These are phyloP conservation scores for Neodiprion lecontei DNA, from an alignment of 1,140 invertebrate genomes.

Conservation along the genomic window DNA sequence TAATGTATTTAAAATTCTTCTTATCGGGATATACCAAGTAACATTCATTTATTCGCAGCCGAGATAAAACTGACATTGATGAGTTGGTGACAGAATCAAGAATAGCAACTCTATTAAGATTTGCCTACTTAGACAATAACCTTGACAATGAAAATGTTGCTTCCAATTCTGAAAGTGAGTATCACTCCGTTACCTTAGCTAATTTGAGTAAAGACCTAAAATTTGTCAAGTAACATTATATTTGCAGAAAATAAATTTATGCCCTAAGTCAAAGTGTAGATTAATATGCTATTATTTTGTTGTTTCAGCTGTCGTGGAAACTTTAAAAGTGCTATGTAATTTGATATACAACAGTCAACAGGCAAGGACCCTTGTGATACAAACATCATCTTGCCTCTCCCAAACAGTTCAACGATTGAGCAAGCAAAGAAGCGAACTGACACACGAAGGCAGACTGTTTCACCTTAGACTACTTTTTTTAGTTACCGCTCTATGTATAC, in stretches of 20 bases:
- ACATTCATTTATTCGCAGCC: constrained; percentile 60
- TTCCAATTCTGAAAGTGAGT: constrained; percentile 37
- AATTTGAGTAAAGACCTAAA: constrained; percentile 11
- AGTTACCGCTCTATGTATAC: constrained; percentile 79
- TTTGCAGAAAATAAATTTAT: constrained; percentile 12
- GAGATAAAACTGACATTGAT: constrained; percentile 78
- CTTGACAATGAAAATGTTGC: constrained; percentile 43
- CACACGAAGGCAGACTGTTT: constrained; percentile 81
- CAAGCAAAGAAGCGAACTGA: constrained; percentile 66
- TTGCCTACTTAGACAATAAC: constrained; percentile 66
- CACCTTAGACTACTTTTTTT: constrained; percentile 90
- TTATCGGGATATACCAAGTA: constrained; percentile 1
- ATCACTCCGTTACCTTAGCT: constrained; percentile 15
- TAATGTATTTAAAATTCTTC: constrained; percentile 27
- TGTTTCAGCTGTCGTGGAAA: constrained; percentile 73
- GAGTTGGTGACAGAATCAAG: constrained; percentile 72
- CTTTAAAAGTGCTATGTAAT: constrained; percentile 90
- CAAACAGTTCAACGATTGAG: constrained; percentile 78
- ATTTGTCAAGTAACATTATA: constrained; percentile 12
- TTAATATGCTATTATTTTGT: constrained; percentile 55
- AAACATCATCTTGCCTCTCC: constrained; percentile 73
- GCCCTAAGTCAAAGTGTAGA: constrained; percentile 38
- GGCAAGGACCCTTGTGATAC: constrained; percentile 72
- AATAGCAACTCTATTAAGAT: constrained; percentile 69
- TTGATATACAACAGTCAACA: constrained; percentile 82